A percentile compares a stretch with the other conserved stretches of the same genome.
These are phyloP conservation scores for Condylostylus longicornis DNA, from an alignment of 1,140 invertebrate genomes.

Conservation along the genomic window DNA sequence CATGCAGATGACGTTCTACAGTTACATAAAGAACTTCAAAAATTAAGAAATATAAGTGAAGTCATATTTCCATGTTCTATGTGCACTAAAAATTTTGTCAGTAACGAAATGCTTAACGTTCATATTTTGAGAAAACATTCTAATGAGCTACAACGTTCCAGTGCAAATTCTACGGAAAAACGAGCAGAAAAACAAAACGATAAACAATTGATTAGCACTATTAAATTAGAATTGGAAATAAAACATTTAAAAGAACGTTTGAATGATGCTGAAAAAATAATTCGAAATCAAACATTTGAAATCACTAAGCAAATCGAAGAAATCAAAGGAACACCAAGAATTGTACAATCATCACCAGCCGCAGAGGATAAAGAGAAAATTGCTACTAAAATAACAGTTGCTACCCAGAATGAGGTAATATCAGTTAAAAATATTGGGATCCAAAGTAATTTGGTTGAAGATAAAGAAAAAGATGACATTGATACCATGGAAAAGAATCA, in stretches of 20 bases:
- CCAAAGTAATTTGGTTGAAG: conserved; percentile 22
- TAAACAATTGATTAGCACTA: conserved; percentile 24
- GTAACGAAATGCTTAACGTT: conserved; percentile 24
- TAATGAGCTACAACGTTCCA: background rate
- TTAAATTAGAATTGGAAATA: conserved; percentile 30
- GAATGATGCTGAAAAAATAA: conserved; percentile 24
- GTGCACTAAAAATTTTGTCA: conserved; percentile 29
- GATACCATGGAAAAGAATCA: conserved; percentile 4
- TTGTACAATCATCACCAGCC: background rate
- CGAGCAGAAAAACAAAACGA: conserved; percentile 21
- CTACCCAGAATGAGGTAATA: background rate
- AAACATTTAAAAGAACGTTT: conserved; percentile 29
- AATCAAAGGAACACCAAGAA: background rate
- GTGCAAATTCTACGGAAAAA: conserved; percentile 4
- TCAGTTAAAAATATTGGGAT: conserved; percentile 16
- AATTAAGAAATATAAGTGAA: conserved; percentile 24
- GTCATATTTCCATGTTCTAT: conserved; percentile 27
- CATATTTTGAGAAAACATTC: conserved; percentile 23
- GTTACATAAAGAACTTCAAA: conserved; percentile 22
- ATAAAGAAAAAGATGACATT: conserved; percentile 21
- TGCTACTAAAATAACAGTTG: no score
- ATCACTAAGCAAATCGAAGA: background rate
- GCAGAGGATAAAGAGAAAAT: no score
- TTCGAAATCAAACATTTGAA: conserved; percentile 14
- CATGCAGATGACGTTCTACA: conserved; percentile 24